Conservation (phyloP, 2,797 vertebrate species). For the Macrochelys suwanniensis region DNA sequence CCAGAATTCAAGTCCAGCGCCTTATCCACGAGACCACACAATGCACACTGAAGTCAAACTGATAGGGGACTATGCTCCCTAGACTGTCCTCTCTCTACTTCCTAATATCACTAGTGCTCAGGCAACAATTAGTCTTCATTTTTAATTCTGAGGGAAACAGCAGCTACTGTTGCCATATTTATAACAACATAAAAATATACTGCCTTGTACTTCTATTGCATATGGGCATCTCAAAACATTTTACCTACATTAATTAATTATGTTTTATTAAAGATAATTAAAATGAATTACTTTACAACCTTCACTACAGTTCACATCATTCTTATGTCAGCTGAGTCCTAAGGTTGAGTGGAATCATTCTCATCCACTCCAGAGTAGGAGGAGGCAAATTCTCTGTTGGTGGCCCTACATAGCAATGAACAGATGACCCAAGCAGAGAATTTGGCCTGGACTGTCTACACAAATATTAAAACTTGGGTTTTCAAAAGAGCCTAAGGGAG, state of each 20-base stretch:
- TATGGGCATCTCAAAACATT: not conserved
- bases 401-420: too few species aligned
- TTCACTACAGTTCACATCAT: not conserved
- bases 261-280: not conserved
- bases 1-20: not conserved
- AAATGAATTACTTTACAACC: not conserved
- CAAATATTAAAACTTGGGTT: too few species aligned
- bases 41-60: not conserved
- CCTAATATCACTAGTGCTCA: slow-evolving; percentile 59
- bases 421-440: too few species aligned
- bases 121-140: slow-evolving; percentile 52
- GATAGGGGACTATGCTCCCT: not conserved
- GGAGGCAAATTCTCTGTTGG: too few species aligned
- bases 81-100: slow-evolving; percentile 43
- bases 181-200: not conserved
- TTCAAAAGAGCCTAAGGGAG: too few species aligned
- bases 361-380: too few species aligned
- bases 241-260: not conserved
- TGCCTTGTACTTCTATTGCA: not conserved
- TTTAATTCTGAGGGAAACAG: slow-evolving; percentile 30
- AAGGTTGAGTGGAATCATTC: too few species aligned
- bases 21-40: not conserved
- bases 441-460: too few species aligned
- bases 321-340: not conserved
- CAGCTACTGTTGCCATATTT: not conserved